Evolutionary conservation across 2,113 vertebrate genomes (phyloP), one percentile per base, ranked within the genome.

Genomic region (Lutjanus erythropterus): DNA sequence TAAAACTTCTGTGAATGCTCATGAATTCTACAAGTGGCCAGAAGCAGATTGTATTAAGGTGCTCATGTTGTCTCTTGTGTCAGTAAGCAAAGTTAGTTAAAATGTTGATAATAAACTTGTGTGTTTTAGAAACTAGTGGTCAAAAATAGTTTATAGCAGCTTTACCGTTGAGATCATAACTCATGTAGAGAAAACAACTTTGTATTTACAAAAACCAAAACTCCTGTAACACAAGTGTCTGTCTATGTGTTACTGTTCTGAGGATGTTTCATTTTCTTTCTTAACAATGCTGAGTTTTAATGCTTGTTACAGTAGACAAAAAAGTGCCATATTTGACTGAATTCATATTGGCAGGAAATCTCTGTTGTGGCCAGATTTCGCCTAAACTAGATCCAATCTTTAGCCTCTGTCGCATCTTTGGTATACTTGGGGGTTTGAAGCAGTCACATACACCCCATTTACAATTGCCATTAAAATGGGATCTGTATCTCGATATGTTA

Each of bases 371-470:
- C 27, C 27, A 29, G 35, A 47, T 65, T 33, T 46, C 16, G 41
- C 55, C 23, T 41, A 50, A 55, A 75, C 15, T 27, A 39, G 42
- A 44, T 27, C 21, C 68, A 10, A 31, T n/a, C n/a, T 55, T 59
- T 8, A 37, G 10, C 9, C n/a, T n/a, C 12, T 61, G 56, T 35
- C 59, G 71, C 37, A 52, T 53, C 27, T 56, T 18, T n/a, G 2
- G 35, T 39, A 27, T n/a, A n/a, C n/a, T n/a, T n/a, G n/a, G n/a
- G n/a, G n/a, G 31, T 16, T 35, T 21, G 35, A 49, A 77, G 75
- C 19, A 41, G 42, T 68, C 35, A 41, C 6, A 4, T 35, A 35
- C n/a, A n/a, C n/a, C n/a, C n/a, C n/a, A n/a, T n/a, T n/a, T n/a
- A n/a, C n/a, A n/a, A n/a, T n/a, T n/a, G n/a, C n/a, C n/a, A n/a